phyloP scores from a whole-genome alignment of 1,140 invertebrate species.

The Drosophila paulistorum region DNA sequence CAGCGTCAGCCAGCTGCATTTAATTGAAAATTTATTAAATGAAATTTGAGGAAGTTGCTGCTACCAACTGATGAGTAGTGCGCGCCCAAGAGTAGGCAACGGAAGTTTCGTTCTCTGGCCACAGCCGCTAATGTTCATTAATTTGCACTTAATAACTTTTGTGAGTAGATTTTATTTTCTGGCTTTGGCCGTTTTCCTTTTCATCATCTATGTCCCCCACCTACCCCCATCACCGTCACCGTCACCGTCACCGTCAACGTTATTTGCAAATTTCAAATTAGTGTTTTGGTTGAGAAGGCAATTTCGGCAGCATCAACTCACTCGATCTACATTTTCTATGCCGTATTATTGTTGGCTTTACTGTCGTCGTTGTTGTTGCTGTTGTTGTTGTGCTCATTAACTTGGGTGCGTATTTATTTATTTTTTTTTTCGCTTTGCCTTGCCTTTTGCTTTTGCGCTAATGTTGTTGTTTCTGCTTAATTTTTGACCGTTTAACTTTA shows the following conservation, averaged over 20 bases:
- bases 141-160: constrained; percentile 80
- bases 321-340: constrained; percentile 38
- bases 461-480: constrained; percentile 55
- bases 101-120: constrained; percentile 29
- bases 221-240: too few relatives aligned
- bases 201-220: background rate
- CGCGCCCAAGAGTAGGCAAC: constrained; percentile 61
- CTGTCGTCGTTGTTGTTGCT: background rate
- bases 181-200: constrained; percentile 37
- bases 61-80: constrained; percentile 48
- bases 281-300: constrained; percentile 61
- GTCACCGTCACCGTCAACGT: background rate
- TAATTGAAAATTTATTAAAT: constrained; percentile 81
- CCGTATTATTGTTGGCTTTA: constrained; percentile 24
- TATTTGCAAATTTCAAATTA: constrained; percentile 60
- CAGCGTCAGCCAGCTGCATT: constrained; percentile 58
- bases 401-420: constrained; percentile 62
- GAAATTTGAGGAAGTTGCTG: constrained; percentile 55
- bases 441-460: constrained; percentile 10
- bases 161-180: constrained; percentile 70
- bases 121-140: constrained; percentile 74
- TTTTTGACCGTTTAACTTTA: constrained; percentile 73
- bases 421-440: constrained; percentile 20
- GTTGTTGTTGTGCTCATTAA: constrained; percentile 66
- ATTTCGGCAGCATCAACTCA: constrained; percentile 53